These are phyloP conservation scores for Euplagia quadripunctaria DNA, from an alignment of 2,888 invertebrate genomes.

Conservation along the genomic window DNA sequence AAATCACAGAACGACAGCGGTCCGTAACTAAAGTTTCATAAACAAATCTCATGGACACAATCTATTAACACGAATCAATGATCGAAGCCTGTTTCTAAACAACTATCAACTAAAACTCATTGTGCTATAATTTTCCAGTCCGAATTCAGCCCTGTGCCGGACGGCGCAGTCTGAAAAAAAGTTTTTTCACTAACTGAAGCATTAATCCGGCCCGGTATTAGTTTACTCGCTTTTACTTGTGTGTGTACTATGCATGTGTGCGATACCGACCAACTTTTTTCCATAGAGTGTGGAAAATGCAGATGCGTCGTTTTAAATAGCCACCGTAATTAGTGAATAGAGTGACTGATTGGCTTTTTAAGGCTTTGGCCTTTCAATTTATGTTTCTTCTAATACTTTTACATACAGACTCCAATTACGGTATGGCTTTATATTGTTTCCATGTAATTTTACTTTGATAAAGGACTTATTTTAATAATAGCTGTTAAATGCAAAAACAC, in stretches of 20 bases:
- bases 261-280: constrained; percentile 80
- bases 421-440: neutral
- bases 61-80: constrained; percentile 1
- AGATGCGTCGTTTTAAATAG: constrained; percentile 56
- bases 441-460: neutral
- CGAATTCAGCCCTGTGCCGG: constrained; percentile 79
- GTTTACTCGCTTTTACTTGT: constrained; percentile 84
- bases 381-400: neutral
- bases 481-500: neutral
- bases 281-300: constrained; percentile 73
- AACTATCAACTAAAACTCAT: constrained; percentile 31
- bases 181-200: constrained; percentile 88
- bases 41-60: constrained; percentile 1
- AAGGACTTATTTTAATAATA: too few species aligned
- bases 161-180: constrained; percentile 87
- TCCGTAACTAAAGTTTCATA: neutral
- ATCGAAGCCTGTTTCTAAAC: constrained; percentile 10
- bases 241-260: constrained; percentile 75
- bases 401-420: neutral
- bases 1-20: neutral
- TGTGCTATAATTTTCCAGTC: constrained; percentile 54
- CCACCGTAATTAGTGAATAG: constrained; percentile 20
- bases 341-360: constrained; percentile 6
- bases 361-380: neutral
- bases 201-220: constrained; percentile 87